phyloP scores from a whole-genome alignment of 2,888 invertebrate species.

The Agriopis aurantiaria region DNA sequence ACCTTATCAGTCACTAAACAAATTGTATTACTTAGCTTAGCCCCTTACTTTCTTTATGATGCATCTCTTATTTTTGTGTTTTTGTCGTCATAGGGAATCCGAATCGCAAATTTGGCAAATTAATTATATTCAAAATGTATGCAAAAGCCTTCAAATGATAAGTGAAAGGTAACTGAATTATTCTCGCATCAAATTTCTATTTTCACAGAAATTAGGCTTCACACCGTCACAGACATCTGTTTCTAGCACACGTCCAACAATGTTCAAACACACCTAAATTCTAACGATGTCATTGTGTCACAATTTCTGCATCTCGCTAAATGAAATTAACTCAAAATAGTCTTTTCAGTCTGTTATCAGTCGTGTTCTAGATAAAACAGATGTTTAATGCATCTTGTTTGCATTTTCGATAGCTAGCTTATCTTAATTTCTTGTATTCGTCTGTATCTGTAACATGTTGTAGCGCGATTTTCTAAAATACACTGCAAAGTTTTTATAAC shows the following conservation, averaged over 20 bases:
- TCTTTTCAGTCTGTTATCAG: conserved; percentile 35
- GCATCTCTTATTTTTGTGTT: not conserved
- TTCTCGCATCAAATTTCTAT: conserved; percentile 41
- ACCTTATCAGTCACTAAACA: conserved; percentile 9
- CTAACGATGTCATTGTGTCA: conserved; percentile 45
- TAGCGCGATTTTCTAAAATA: not conserved
- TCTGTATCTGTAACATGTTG: conserved; percentile 39
- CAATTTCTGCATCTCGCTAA: conserved; percentile 43
- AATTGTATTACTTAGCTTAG: conserved; percentile 1
- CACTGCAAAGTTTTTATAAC: not conserved
- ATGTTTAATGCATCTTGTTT: conserved; percentile 57
- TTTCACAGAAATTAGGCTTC: conserved; percentile 41
- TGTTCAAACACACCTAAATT: conserved; percentile 45
- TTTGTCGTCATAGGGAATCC: not conserved
- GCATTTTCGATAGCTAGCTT: conserved; percentile 58
- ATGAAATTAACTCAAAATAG: conserved; percentile 34
- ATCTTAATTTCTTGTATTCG: conserved; percentile 49
- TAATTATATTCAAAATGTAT: conserved; percentile 13
- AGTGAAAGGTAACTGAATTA: conserved; percentile 39
- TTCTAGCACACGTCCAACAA: conserved; percentile 43
- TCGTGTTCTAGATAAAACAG: conserved; percentile 48
- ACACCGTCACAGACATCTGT: conserved; percentile 30
- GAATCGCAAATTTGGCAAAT: conserved; percentile 26
- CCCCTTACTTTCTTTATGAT: conserved; percentile 2
- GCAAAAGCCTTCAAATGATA: conserved; percentile 28